Conservation (phyloP, 2,888 invertebrate genomes). For the Plebejus anna region DNA sequence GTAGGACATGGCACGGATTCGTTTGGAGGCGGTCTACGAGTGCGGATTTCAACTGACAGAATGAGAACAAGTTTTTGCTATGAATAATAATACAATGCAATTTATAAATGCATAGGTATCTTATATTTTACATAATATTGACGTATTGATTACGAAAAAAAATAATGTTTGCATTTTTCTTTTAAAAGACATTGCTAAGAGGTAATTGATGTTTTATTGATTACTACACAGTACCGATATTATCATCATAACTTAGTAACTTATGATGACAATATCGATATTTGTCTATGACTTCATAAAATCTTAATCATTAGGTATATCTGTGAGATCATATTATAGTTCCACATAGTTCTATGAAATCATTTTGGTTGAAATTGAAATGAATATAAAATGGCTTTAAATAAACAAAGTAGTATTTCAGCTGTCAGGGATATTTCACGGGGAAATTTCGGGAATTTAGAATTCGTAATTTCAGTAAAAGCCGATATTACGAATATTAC, state of each 20-base stretch:
- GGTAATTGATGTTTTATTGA: too few species aligned
- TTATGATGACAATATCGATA: too few species aligned
- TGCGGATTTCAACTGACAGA: not conserved
- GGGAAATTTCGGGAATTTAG: not conserved
- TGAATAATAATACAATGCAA: not conserved
- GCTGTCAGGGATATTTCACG: not conserved
- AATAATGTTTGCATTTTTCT: too few species aligned
- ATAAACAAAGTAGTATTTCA: not conserved
- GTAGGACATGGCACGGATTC: slow-evolving; percentile 10
- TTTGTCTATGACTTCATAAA: not conserved
- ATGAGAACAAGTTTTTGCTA: not conserved
- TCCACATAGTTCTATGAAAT: not conserved
- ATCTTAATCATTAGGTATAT: not conserved
- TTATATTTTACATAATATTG: too few species aligned
- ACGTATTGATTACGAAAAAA: too few species aligned
- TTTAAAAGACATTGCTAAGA: too few species aligned
- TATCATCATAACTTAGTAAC: too few species aligned
- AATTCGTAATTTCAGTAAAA: not conserved
- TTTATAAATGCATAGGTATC: too few species aligned
- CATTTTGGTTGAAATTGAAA: not conserved
- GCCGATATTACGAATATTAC: not conserved
- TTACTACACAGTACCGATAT: too few species aligned
- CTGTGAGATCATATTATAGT: not conserved
- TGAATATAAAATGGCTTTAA: not conserved
- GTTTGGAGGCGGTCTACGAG: not conserved